Conservation (phyloP, 2,797 vertebrate genomes). For the Notamacropus eugenii region DNA sequence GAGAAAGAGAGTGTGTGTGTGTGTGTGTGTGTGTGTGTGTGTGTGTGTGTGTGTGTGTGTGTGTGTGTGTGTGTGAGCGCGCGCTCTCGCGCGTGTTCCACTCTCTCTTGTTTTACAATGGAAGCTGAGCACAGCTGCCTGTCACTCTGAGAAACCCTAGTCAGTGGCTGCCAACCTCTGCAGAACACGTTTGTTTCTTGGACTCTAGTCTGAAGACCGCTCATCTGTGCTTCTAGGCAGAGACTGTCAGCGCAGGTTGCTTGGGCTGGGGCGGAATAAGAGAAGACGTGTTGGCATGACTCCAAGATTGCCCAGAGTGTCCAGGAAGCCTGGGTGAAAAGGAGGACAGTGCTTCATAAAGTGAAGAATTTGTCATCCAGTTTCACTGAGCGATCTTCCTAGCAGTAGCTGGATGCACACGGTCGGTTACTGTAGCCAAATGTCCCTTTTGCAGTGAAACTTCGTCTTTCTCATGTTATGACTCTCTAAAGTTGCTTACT, state of each 20-base stretch:
- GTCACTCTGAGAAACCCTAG: conserved; percentile 15
- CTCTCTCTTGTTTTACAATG: conserved; percentile 64
- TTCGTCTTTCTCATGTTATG: conserved; percentile 26
- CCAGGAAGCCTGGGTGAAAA: conserved; percentile 80
- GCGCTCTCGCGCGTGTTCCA: conserved; percentile 24
- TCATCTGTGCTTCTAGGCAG: conserved; percentile 76
- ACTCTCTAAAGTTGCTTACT: conserved; percentile 61
- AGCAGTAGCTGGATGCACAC: conserved; percentile 54
- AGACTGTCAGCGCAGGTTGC: conserved; percentile 70
- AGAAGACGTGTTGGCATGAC: conserved; percentile 62
- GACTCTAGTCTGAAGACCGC: conserved; percentile 17
- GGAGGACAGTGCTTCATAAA: conserved; percentile 77
- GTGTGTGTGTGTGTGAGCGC: conserved; percentile 33
- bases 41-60: conserved; percentile 13
- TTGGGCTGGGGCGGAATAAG: conserved; percentile 70
- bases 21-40: conserved; percentile 21
- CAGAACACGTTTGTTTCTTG: neutral
- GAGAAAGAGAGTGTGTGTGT: conserved; percentile 67
- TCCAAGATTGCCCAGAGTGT: conserved; percentile 74
- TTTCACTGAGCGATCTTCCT: conserved; percentile 75
- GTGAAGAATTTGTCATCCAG: conserved; percentile 65
- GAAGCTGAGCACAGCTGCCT: conserved; percentile 56
- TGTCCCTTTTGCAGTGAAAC: conserved; percentile 65
- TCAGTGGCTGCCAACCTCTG: conserved; percentile 13
- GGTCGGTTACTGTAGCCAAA: conserved; percentile 53